Evolutionary conservation across 2,113 vertebrate genomes (phyloP).

Genomic region (Myiagra hebetior): DNA sequence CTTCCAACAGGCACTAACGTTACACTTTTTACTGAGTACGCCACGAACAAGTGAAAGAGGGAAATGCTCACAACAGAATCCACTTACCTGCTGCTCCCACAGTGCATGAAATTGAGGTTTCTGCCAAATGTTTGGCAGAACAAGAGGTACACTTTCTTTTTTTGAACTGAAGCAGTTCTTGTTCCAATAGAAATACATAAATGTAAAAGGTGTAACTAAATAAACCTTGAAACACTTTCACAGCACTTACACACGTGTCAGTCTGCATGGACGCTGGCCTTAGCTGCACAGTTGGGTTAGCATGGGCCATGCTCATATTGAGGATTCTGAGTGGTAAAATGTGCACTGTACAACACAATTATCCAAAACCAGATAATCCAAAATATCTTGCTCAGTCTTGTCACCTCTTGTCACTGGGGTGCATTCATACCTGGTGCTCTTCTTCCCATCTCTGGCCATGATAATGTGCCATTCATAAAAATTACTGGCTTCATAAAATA

Average conservation of each 20-base stretch:
- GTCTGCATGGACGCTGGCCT: background rate
- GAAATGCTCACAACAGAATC: background rate
- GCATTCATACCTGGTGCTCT: background rate
- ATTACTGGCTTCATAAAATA: background rate
- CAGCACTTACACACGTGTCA: background rate
- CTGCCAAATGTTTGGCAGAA: background rate
- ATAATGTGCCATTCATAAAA: background rate
- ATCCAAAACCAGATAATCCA: background rate
- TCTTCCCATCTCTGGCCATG: background rate
- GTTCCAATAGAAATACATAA: background rate
- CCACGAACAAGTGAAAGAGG: background rate
- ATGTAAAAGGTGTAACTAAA: background rate
- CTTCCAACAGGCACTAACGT: background rate
- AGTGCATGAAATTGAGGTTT: background rate
- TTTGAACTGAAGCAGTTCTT: background rate
- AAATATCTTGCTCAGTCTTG: background rate
- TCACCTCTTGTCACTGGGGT: background rate
- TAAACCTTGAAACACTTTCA: background rate
- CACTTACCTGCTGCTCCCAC: background rate
- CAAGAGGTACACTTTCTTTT: background rate
- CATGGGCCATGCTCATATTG: rapidly evolving
- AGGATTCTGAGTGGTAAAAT: background rate
- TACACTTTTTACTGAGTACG: background rate
- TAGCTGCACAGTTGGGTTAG: background rate
- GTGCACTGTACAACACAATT: background rate